Evolutionary conservation across 2,888 invertebrate genomes (phyloP), one percentile per base, ranked within the genome.

Genomic region (Panopea generosa): DNA sequence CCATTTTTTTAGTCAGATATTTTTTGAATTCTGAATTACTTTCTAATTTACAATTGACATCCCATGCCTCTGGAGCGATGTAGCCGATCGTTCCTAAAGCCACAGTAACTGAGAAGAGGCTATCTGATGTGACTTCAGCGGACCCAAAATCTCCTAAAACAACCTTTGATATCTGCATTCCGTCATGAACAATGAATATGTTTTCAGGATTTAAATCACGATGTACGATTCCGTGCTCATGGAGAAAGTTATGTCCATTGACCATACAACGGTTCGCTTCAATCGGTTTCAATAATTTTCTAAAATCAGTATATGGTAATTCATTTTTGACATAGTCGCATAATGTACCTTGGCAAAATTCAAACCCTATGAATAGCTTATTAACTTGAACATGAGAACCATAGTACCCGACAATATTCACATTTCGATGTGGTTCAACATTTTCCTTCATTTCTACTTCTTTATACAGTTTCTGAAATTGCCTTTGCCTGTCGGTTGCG

Each of bases 161-260:
- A 43, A 57, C 43, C 18, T 43, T 40, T 11, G 2, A 16, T 11
- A 57, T 43, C n/a, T 24, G 20, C 1, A 4, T 7, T 6, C 24
- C 57, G 16, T 57, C 27, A 2, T 18, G 4, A 4, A 57, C 4
- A 24, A 22, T 43, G 18, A 43, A 57, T 26, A 57, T 26, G 16
- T 57, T 57, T 57, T 57, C 43, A 20, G 57, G 57, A 22, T 57
- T 57, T 22, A 57, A n/a, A 16, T 57, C 57, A 22, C 57, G 22
- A 27, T 57, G 57, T 11, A 43, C 57, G 24, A 57, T 57, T 3
- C 43, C 43, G 16, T 24, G 22, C 2, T 9, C 20, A 43, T 57
- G 57, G 7, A 57, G 43, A 57, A 57, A 57, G 20, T 22, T 43
- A 1, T 40, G 22, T 1, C 57, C 57, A 3, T 40, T 43, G 1